These are phyloP conservation scores for Neocrepidodera transversa DNA, from an alignment of 2,888 invertebrate genomes.

Conservation along the genomic window DNA sequence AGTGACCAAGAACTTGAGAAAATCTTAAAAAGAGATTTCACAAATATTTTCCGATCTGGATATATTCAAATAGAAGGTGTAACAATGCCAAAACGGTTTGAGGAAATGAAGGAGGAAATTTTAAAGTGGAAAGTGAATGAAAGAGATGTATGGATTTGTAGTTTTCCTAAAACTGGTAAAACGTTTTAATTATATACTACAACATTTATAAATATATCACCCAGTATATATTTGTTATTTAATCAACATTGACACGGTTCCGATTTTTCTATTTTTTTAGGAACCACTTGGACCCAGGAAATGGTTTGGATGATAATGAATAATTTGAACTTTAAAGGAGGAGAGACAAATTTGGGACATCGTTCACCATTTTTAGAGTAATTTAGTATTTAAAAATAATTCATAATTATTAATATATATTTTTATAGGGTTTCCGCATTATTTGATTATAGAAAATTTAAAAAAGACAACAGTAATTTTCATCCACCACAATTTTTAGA, in stretches of 20 bases:
- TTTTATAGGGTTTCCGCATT: constrained; percentile 55
- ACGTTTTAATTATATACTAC: too few species aligned
- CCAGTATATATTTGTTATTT: too few species aligned
- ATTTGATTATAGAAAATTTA: constrained; percentile 57
- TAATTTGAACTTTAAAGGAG: constrained; percentile 66
- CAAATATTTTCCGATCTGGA: constrained; percentile 48
- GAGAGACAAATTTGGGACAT: constrained; percentile 63
- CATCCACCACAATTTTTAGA: constrained; percentile 45
- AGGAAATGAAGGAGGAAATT: constrained; percentile 57
- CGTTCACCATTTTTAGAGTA: constrained; percentile 78
- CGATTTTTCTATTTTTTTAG: constrained; percentile 57
- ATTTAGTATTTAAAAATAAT: constrained; percentile 38
- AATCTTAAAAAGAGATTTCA: constrained; percentile 49
- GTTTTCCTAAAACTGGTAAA: constrained; percentile 66
- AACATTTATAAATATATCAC: too few species aligned
- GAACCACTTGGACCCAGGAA: constrained; percentile 82
- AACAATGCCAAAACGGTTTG: constrained; percentile 59
- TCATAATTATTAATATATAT: not conserved
- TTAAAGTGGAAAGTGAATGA: constrained; percentile 61
- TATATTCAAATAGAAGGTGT: constrained; percentile 54
- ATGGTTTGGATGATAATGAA: constrained; percentile 75
- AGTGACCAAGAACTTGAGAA: constrained; percentile 38
- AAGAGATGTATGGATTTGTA: constrained; percentile 65
- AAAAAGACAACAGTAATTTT: constrained; percentile 49
- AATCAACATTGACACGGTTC: too few species aligned